Percentiles rank a stretch among this genome's conserved stretches.
Evolutionary conservation across 2,797 vertebrate genomes (phyloP).

Genomic region (Sitta carolinensis): DNA sequence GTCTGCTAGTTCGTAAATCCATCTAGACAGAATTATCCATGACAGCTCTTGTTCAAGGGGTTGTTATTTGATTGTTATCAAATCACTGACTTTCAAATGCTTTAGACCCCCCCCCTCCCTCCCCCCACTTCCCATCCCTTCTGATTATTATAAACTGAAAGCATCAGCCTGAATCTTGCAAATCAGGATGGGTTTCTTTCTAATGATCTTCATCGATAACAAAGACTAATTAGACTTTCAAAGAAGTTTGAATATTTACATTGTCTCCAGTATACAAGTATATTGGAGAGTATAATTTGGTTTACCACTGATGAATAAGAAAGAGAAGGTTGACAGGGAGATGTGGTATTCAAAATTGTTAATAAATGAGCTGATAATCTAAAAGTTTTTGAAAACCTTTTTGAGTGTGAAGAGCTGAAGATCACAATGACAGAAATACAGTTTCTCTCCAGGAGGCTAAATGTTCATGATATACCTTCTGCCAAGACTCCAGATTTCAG

Average conservation of each 20-base stretch:
- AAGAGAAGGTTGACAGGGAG: neutral
- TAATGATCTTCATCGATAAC: neutral
- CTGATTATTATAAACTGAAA: neutral
- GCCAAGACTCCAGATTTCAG: neutral
- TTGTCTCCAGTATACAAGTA: neutral
- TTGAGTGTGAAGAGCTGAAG: neutral
- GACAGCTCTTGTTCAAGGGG: neutral
- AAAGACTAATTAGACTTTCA: constrained; percentile 6
- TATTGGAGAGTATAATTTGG: neutral
- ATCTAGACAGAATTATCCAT: neutral
- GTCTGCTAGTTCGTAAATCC: neutral
- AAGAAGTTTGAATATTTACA: neutral
- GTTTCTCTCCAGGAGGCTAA: neutral
- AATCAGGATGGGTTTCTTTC: neutral
- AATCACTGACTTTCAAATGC: neutral
- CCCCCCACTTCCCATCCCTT: neutral
- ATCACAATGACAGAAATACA: neutral
- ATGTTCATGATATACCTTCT: neutral
- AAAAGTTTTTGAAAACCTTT: neutral
- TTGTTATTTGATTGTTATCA: neutral
- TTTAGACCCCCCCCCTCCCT: neutral
- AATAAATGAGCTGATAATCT: neutral
- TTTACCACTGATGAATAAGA: neutral
- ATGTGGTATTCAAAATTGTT: neutral
- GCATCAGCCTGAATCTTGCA: neutral